Conservation (phyloP, 2,113 vertebrate species). For the Ornithorhynchus anatinus region DNA sequence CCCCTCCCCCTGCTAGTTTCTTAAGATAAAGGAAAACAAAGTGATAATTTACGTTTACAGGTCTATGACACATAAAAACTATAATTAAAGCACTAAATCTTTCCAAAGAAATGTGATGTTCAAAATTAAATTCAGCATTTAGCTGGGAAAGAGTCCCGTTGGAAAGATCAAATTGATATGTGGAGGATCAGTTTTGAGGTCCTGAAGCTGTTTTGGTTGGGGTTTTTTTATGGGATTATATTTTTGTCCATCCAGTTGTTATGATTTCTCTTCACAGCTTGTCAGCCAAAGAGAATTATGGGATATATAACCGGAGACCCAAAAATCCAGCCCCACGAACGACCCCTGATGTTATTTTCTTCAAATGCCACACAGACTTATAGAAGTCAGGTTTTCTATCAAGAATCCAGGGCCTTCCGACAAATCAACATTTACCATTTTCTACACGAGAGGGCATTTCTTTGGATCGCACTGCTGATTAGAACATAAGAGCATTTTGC, state of each 20-base stretch:
- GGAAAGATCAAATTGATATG: conserved; percentile 11
- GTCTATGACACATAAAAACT: conserved; percentile 49
- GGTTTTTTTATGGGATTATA: conserved; percentile 15
- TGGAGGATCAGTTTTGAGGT: conserved; percentile 30
- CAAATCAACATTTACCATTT: conserved; percentile 45
- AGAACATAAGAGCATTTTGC: conserved; percentile 53
- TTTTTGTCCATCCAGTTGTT: conserved; percentile 1
- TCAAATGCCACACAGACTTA: conserved; percentile 19
- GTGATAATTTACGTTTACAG: conserved; percentile 43
- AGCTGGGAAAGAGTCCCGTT: conserved; percentile 1
- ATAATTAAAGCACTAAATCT: conserved; percentile 64
- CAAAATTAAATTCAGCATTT: conserved; percentile 52
- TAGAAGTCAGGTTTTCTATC: conserved; percentile 32
- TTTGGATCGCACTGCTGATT: conserved; percentile 55
- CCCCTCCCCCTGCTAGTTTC: conserved; percentile 21
- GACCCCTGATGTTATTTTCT: conserved; percentile 53
- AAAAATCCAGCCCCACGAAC: conserved; percentile 9
- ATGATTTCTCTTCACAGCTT: conserved; percentile 29
- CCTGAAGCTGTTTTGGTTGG: conserved; percentile 16
- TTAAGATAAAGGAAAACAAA: conserved; percentile 33
- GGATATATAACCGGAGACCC: conserved; percentile 27
- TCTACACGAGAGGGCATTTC: conserved; percentile 31
- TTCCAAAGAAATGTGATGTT: conserved; percentile 46
- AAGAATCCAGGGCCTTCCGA: conserved; percentile 49
- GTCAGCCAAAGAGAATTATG: conserved; percentile 22